These are phyloP conservation scores for Acleris holmiana DNA, from an alignment of 2,888 invertebrate genomes.

Conservation along the genomic window DNA sequence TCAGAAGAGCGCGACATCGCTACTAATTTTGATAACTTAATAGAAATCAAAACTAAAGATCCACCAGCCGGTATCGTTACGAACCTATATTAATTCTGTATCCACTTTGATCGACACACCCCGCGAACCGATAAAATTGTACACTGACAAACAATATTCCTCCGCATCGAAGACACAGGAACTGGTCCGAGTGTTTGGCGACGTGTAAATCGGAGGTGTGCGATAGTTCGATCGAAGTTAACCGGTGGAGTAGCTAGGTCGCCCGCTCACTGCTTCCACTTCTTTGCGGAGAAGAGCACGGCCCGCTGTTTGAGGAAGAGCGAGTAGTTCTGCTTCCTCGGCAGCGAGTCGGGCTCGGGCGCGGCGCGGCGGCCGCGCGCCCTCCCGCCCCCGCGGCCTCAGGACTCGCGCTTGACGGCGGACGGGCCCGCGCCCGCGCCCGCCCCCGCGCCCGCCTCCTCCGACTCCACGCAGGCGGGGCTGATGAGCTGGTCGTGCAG, in stretches of 20 bases:
- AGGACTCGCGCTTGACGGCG: conserved; percentile 28
- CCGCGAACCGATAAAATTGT: neutral
- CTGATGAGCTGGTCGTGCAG: conserved; percentile 87
- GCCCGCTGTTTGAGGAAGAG: conserved; percentile 80
- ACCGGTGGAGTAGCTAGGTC: conserved; percentile 19
- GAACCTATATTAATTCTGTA: neutral
- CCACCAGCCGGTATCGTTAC: conserved; percentile 8
- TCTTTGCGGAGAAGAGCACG: conserved; percentile 81
- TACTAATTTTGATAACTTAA: conserved; percentile 46
- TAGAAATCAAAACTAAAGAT: conserved; percentile 33
- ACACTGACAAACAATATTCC: too few relatives aligned
- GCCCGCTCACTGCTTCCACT: conserved; percentile 74
- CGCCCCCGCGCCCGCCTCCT: conserved; percentile 51
- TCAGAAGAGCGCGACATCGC: conserved; percentile 49
- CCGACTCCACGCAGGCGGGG: conserved; percentile 52
- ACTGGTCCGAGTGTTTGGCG: neutral
- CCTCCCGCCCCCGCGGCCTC: conserved; percentile 68
- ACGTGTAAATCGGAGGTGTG: neutral
- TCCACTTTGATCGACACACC: neutral
- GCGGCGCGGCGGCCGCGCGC: conserved; percentile 38
- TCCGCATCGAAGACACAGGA: too few relatives aligned
- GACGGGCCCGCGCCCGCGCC: conserved; percentile 55
- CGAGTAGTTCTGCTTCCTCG: conserved; percentile 79
- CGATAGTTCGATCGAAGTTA: neutral
- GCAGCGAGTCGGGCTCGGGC: conserved; percentile 43